phyloP scores from a whole-genome alignment of 1,140 invertebrate genomes.

The Temnothorax nylanderi region DNA sequence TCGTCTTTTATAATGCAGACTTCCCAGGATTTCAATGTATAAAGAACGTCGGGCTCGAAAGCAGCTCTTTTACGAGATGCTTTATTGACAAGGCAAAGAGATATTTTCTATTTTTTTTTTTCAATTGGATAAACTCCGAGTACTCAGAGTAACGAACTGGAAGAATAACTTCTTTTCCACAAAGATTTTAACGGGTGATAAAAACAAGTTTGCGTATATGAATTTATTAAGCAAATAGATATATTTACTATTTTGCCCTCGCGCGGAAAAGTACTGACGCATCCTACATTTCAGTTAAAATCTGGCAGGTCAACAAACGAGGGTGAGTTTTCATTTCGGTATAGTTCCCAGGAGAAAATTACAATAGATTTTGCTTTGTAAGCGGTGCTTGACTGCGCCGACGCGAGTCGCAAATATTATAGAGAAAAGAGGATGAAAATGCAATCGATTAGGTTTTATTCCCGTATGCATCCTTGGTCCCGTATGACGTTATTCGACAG shows the following conservation, averaged over 20 bases:
- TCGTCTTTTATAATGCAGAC: slow-evolving; percentile 2
- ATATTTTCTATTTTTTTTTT: slow-evolving; percentile 29
- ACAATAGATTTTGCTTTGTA: not conserved
- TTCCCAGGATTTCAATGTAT: slow-evolving; percentile 40
- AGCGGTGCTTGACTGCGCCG: not conserved
- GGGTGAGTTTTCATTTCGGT: not conserved
- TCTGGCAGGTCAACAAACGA: not conserved
- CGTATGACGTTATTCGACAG: slow-evolving; percentile 11
- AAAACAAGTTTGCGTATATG: not conserved
- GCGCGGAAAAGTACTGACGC: not conserved
- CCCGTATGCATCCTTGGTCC: not conserved
- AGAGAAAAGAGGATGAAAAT: slow-evolving; percentile 13
- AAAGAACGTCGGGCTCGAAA: slow-evolving; percentile 11
- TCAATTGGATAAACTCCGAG: not conserved
- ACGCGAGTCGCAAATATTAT: not conserved
- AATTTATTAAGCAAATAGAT: slow-evolving; percentile 24
- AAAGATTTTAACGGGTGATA: slow-evolving; percentile 11
- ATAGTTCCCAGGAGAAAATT: slow-evolving; percentile 4
- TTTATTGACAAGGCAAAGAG: slow-evolving; percentile 33
- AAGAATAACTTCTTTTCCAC: slow-evolving; percentile 7
- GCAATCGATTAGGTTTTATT: slow-evolving; percentile 28
- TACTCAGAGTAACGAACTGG: slow-evolving; percentile 38
- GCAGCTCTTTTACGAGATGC: slow-evolving; percentile 16
- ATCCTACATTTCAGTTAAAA: slow-evolving; percentile 10
- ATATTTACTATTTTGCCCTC: not conserved